A percentile compares a stretch with the other conserved stretches of the same genome.
Evolutionary conservation across 2,888 invertebrate species (phyloP).

Genomic region (Coecobrya sp.): DNA sequence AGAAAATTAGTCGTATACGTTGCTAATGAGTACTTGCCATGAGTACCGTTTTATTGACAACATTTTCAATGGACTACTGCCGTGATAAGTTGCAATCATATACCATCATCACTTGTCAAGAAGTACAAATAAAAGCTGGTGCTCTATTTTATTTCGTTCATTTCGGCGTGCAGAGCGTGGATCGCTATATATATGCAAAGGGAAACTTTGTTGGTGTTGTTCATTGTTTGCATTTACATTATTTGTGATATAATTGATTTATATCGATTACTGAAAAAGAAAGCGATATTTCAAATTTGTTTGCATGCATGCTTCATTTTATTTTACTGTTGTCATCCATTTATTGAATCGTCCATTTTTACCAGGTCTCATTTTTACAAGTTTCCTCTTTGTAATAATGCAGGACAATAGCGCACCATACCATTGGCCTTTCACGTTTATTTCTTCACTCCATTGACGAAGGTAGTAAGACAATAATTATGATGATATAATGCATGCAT

Average conservation of each 20-base stretch:
- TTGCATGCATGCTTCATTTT: slow-evolving; percentile 13
- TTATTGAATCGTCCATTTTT: slow-evolving; percentile 16
- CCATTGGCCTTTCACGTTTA: slow-evolving; percentile 7
- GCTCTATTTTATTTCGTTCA: slow-evolving; percentile 13
- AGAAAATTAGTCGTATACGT: slow-evolving; percentile 53
- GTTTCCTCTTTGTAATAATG: not conserved
- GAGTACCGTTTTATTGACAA: slow-evolving; percentile 71
- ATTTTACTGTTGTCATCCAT: not conserved
- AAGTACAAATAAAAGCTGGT: slow-evolving; percentile 41
- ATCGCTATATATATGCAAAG: slow-evolving; percentile 15
- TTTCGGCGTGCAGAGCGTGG: not conserved
- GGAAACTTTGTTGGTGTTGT: slow-evolving; percentile 14
- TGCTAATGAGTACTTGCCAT: slow-evolving; percentile 77
- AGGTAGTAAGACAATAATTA: not conserved
- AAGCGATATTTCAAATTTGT: slow-evolving; percentile 24
- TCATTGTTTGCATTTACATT: slow-evolving; percentile 20
- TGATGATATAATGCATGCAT: slow-evolving; percentile 27
- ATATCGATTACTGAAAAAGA: slow-evolving; percentile 41
- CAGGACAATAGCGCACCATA: not conserved
- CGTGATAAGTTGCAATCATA: slow-evolving; percentile 79
- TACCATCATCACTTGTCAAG: slow-evolving; percentile 21
- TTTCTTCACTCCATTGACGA: not conserved
- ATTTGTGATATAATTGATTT: slow-evolving; percentile 55
- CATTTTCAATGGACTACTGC: slow-evolving; percentile 64
- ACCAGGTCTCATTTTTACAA: slow-evolving; percentile 1